These are phyloP conservation scores for Agrochola circellaris DNA, from an alignment of 2,888 invertebrate genomes.

Conservation along the genomic window DNA sequence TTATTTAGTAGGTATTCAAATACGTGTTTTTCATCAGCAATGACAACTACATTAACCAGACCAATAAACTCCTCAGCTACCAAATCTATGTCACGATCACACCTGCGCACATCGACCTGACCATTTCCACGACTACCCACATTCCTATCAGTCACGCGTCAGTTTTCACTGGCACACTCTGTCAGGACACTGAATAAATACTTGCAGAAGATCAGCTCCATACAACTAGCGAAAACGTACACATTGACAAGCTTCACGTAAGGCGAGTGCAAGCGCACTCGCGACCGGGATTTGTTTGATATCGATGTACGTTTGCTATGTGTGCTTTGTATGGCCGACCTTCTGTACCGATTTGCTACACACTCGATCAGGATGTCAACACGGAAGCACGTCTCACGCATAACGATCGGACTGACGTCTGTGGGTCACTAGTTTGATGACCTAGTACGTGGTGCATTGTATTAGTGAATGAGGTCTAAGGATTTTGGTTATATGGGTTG, in stretches of 20 bases:
- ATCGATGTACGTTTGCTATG: not conserved
- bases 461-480: constrained; percentile 26
- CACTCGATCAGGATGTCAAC: constrained; percentile 42
- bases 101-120: constrained; percentile 6
- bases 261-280: not conserved
- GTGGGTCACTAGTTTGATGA: constrained; percentile 62
- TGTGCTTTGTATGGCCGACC: not conserved
- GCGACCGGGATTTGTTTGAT: constrained; percentile 4
- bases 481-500: constrained; percentile 39
- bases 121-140: constrained; percentile 21
- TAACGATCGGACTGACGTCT: constrained; percentile 43
- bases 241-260: not conserved
- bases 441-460: constrained; percentile 43
- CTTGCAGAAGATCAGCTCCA: not conserved
- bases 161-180: constrained; percentile 61
- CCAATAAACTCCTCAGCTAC: not conserved
- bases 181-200: constrained; percentile 9
- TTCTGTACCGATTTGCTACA: not conserved
- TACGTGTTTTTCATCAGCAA: not conserved
- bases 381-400: constrained; percentile 56
- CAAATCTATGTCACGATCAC: constrained; percentile 29
- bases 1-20: not conserved
- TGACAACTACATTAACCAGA: not conserved
- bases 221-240: not conserved
- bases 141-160: constrained; percentile 36